A percentile compares a stretch with the other conserved stretches of the same genome.
Conservation (phyloP, 2,113 vertebrate species). For the Lagenorhynchus albirostris region DNA sequence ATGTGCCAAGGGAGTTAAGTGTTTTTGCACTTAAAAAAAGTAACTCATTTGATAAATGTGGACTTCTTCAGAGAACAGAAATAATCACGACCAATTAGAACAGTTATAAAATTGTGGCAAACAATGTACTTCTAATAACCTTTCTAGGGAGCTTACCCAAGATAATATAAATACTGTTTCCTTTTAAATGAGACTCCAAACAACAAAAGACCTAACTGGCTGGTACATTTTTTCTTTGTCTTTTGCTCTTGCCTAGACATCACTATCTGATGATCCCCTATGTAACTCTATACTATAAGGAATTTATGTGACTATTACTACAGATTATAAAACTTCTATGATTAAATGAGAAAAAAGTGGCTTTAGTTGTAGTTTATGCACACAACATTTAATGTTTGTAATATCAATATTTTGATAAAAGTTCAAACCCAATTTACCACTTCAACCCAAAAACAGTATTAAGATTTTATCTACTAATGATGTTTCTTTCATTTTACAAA, state of each 20-base stretch:
- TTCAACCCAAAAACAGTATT: neutral
- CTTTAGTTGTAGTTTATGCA: neutral
- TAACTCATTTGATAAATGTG: constrained; percentile 27
- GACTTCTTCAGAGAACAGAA: constrained; percentile 18
- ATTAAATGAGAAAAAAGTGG: constrained; percentile 21
- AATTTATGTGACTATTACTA: neutral
- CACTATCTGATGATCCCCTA: neutral
- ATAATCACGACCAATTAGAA: constrained; percentile 28
- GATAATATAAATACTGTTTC: constrained; percentile 23
- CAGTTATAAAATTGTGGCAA: constrained; percentile 3
- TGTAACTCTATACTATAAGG: neutral
- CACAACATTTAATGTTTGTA: neutral
- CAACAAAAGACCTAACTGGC: neutral
- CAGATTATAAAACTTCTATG: neutral
- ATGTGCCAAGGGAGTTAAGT: constrained; percentile 42
- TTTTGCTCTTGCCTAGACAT: neutral
- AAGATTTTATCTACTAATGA: neutral
- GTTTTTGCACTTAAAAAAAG: constrained; percentile 39
- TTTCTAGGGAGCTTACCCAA: neutral
- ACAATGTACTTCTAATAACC: neutral
- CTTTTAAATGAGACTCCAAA: neutral
- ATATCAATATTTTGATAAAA: constrained; percentile 12
- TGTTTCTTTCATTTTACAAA: constrained; percentile 5
- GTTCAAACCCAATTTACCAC: neutral
- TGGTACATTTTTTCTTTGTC: neutral